Base-by-base conservation (phyloP, 2,113 vertebrate genomes). In the Plectropomus leopardus region DNA sequence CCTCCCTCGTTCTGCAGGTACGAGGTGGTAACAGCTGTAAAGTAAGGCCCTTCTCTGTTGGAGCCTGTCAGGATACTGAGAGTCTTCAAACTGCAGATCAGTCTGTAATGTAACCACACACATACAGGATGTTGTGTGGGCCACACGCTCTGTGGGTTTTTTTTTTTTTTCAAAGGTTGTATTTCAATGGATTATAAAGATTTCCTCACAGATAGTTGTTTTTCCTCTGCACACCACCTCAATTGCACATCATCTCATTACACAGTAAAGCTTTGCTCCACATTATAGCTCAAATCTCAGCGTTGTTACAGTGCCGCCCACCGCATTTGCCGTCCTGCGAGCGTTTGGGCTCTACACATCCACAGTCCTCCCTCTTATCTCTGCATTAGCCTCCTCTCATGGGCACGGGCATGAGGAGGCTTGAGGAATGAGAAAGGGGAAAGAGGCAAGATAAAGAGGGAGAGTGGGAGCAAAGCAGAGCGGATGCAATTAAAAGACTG, bases 401-500 rank as follows among this genome's bases (percentile, higher is more conserved):
- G 84, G 81, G 89, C 55, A 70, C 19, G 3, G 48, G 69, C 81
- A 78, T 36, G 75, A 85, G 75, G 70, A 77, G 76, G 84, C 83
- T 84, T 81, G 86, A 91, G 91, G 87, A 92, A 92, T 88, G 81
- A 90, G 77, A 86, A 85, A 79, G 78, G 89, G 78, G 73, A 71
- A 84, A 72, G 78, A 70, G 78, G 82, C 57, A 32, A 92, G 93
- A 94, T 93, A 94, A 94, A 94, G 90, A 87, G 76, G 59, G 78
- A 89, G 86, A 86, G 88, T 61, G 57, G 82, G 84, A 89, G 87
- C 88, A 89, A 80, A 90, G 82, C 84, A 86, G 76, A 7, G 85
- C 74, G 92, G 92, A 94, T 87, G 91, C 87, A 91, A 94, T 95
- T 94, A 94, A 95, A 94, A 92, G 92, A 87, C 83, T 81, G 79